These are phyloP conservation scores for Catalaphyllia jardinei DNA, from an alignment of 64 coral and sea anemone genomes.

Conservation along the genomic window DNA sequence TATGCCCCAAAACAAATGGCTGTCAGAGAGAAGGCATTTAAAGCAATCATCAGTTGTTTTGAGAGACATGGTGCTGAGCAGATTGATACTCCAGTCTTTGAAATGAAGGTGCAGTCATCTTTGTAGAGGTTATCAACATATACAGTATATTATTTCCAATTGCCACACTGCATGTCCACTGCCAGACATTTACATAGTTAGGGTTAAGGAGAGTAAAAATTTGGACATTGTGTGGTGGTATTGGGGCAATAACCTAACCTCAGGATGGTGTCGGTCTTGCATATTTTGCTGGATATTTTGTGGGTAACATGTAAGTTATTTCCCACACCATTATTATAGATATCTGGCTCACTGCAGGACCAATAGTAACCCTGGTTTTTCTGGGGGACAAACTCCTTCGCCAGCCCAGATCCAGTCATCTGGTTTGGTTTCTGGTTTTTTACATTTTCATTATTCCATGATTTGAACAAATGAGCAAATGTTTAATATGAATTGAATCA, in stretches of 20 bases:
- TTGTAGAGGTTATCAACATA: background rate
- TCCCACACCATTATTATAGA: slow-evolving; percentile 50
- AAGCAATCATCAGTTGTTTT: slow-evolving; percentile 82
- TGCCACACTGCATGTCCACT: too few species aligned
- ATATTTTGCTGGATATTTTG: slow-evolving; percentile 40
- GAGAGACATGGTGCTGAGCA: slow-evolving; percentile 95
- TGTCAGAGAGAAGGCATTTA: slow-evolving; percentile 88
- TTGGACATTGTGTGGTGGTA: background rate
- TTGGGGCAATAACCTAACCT: background rate
- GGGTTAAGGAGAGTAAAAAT: too few species aligned
- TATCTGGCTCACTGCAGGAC: slow-evolving; percentile 59
- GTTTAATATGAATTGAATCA: too few species aligned
- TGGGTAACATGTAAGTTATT: slow-evolving; percentile 11
- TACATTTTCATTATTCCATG: slow-evolving; percentile 4
- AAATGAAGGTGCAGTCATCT: slow-evolving; percentile 82
- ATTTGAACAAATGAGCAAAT: too few species aligned
- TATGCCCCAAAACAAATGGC: slow-evolving; percentile 97
- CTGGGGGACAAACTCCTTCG: slow-evolving; percentile 86
- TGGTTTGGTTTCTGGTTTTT: slow-evolving; percentile 84
- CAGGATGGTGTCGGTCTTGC: slow-evolving; percentile 10
- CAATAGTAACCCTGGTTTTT: slow-evolving; percentile 61
- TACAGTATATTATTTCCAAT: too few species aligned
- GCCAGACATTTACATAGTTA: too few species aligned
- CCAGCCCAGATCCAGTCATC: slow-evolving; percentile 71
- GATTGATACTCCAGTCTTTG: slow-evolving; percentile 99